Evolutionary conservation across 2,888 invertebrate species (phyloP).

Genomic region (Coelopa pilipes): DNA sequence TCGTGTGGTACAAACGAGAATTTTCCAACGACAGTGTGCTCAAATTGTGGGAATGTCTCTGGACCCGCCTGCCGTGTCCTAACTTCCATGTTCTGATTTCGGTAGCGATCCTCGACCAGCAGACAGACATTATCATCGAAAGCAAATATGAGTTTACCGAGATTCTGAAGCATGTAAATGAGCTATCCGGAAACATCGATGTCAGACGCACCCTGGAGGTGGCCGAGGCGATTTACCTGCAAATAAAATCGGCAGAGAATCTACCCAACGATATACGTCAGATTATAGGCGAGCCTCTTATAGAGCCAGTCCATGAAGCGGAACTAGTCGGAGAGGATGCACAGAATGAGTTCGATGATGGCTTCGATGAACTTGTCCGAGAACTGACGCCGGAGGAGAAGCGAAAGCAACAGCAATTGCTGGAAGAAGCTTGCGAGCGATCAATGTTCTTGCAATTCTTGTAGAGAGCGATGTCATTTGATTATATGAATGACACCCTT

Average conservation of each 20-base stretch:
- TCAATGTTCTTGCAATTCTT: constrained; percentile 61
- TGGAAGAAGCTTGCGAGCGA: constrained; percentile 65
- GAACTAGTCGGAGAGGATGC: constrained; percentile 36
- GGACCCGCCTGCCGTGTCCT: constrained; percentile 93
- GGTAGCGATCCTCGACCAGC: constrained; percentile 90
- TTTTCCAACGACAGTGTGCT: constrained; percentile 87
- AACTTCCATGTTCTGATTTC: constrained; percentile 96
- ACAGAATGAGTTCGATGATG: constrained; percentile 62
- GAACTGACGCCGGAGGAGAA: constrained; percentile 60
- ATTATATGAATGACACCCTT: not conserved
- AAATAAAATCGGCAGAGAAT: constrained; percentile 79
- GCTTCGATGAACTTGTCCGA: constrained; percentile 58
- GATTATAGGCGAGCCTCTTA: constrained; percentile 74
- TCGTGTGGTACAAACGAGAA: constrained; percentile 96
- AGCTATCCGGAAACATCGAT: constrained; percentile 87
- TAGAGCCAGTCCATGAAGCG: constrained; percentile 44
- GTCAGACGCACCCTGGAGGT: constrained; percentile 82
- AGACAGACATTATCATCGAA: constrained; percentile 88
- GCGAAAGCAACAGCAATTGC: constrained; percentile 60
- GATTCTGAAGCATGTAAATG: constrained; percentile 96
- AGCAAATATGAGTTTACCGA: constrained; percentile 95
- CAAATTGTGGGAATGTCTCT: constrained; percentile 94
- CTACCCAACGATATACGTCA: constrained; percentile 78
- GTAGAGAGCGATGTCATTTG: constrained; percentile 41
- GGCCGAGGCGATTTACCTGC: constrained; percentile 93